Evolutionary conservation across 1,140 invertebrate genomes (phyloP), one percentile per base, ranked within the genome.

Genomic region (Monochamus saltuarius): DNA sequence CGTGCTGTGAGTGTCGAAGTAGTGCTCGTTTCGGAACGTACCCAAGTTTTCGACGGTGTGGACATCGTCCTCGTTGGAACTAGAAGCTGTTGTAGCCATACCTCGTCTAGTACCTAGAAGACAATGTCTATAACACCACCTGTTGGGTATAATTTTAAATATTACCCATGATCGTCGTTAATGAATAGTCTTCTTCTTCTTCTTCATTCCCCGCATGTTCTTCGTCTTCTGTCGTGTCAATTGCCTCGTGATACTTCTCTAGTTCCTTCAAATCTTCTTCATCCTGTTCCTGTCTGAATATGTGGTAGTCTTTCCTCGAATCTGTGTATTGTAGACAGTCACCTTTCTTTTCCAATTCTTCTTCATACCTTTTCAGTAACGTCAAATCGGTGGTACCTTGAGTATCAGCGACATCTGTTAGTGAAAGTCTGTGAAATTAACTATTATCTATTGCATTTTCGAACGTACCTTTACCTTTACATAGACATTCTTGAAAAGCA

Each of bases 1-100:
- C 9, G 63, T 56, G 45, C 57, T 34, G 29, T 66, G 65, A 7
- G 65, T 66, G 47, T 66, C 65, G 55, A 66, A 66, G 46, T 61
- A 66, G 34, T 66, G 56, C 17, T 66, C 57, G 11, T 50, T 34
- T 17, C 65, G 19, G 11, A 66, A 66, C 16, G 60, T 37, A 8
- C 16, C 43, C 37, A 52, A 16, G 19, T 65, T 47, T 9, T 56
- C 52, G 1, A 50, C 47, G 16, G 46, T 16, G 22, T 43, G 29
- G n/a, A 40, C 46, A 14, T 56, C 51, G 9, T 35, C 40, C 14
- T 46, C 19, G 35, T 17, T 7, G 11, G 10, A 34, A 29, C 2
- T 29, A 2, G 22, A 29, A 6, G 22, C 22, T 29, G 22, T 29
- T 29, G 2, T 29, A 29, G 6, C 6, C 6, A 6, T 29, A 6